phyloP scores from a whole-genome alignment of 2,113 vertebrate species.

The Seriola aureovittata region DNA sequence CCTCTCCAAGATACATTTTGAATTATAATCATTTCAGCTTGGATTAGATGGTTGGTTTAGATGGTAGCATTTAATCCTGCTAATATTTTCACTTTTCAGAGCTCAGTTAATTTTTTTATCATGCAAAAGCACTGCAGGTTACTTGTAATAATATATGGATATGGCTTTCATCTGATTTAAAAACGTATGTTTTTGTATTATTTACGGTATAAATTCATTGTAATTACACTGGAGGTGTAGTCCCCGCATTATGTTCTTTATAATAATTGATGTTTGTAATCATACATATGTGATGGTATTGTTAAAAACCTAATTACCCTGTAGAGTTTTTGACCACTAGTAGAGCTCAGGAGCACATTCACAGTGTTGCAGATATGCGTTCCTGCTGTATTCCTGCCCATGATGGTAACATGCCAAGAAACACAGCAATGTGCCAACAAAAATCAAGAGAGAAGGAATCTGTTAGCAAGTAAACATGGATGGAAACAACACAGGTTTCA shows the following conservation, averaged over 20 bases:
- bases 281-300: too few relatives aligned
- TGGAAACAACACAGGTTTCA: background rate
- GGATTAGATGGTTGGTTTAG: slow-evolving; percentile 1
- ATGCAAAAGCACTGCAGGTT: background rate
- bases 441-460: background rate
- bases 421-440: background rate
- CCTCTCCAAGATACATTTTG: background rate
- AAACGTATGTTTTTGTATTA: background rate
- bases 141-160: background rate
- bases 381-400: too few relatives aligned
- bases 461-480: background rate
- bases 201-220: background rate
- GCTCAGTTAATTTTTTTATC: background rate
- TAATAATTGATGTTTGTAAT: too few relatives aligned
- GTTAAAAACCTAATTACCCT: too few relatives aligned
- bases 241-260: too few relatives aligned
- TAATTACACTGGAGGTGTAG: background rate
- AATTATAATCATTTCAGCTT: slow-evolving; percentile 12
- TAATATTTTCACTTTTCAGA: background rate
- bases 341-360: too few relatives aligned
- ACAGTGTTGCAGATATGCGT: too few relatives aligned
- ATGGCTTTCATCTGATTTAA: background rate
- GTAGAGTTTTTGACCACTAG: too few relatives aligned
- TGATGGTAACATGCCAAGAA: too few relatives aligned
- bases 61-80: background rate